Conservation (phyloP, 92 coral and sea anemone species). For the Metridium senile region DNA sequence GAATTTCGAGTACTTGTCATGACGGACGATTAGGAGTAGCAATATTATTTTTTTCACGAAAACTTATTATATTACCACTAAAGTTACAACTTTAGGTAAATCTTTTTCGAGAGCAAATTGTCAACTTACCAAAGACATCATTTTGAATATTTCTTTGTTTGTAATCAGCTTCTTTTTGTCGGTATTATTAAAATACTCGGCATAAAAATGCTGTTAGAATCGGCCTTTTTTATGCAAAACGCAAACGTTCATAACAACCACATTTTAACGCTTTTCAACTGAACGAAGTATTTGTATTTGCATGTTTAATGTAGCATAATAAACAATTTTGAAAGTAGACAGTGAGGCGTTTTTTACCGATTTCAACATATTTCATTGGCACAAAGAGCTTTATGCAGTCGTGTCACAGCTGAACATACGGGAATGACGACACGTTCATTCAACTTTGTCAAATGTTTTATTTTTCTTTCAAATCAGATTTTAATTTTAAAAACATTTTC, state of each 20-base stretch:
- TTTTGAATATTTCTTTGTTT: no score
- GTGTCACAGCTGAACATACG: conserved; percentile 24
- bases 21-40: no score
- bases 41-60: no score
- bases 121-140: no score
- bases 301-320: background rate
- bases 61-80: no score
- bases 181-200: no score
- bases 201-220: background rate
- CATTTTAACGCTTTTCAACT: no score
- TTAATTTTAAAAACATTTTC: conserved; percentile 2
- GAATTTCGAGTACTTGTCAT: no score
- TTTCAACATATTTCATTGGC: background rate
- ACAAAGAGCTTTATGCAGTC: background rate
- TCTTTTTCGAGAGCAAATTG: no score
- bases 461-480: conserved; percentile 10
- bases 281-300: background rate
- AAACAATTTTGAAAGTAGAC: background rate
- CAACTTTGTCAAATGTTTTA: conserved; percentile 24
- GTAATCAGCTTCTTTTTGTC: no score
- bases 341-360: background rate
- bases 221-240: background rate
- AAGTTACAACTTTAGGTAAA: no score
- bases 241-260: background rate
- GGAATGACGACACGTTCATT: background rate